phyloP scores from a whole-genome alignment of 2,797 vertebrate genomes.

The Acrossocheilus wenchowensis region DNA sequence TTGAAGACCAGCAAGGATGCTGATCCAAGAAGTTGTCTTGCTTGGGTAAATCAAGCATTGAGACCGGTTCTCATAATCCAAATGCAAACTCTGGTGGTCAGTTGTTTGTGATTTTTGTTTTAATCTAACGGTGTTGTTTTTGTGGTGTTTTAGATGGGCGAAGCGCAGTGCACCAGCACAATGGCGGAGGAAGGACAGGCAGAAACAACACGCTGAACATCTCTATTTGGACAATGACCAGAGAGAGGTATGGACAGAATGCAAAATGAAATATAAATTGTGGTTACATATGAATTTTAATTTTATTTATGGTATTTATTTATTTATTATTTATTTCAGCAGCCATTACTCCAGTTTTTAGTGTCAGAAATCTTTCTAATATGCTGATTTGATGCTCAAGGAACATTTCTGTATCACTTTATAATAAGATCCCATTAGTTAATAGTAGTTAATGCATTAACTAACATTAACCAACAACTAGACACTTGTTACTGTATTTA shows the following conservation, averaged over 20 bases:
- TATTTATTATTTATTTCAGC: neutral
- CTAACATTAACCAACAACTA: too few species aligned
- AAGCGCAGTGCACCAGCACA: slow-evolving; percentile 98
- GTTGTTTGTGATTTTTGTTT: neutral
- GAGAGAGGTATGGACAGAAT: slow-evolving; percentile 86
- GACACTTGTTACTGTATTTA: too few species aligned
- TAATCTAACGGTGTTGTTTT: neutral
- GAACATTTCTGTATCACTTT: too few species aligned
- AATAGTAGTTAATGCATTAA: too few species aligned
- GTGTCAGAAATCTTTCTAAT: too few species aligned
- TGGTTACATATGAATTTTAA: neutral
- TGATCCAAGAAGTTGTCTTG: neutral
- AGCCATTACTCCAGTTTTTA: too few species aligned
- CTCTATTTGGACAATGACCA: slow-evolving; percentile 97
- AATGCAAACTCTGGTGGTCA: neutral
- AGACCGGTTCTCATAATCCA: neutral
- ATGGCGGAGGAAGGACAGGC: slow-evolving; percentile 94
- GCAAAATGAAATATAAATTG: neutral
- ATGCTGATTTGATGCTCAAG: too few species aligned
- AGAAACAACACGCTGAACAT: slow-evolving; percentile 97
- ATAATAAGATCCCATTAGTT: too few species aligned
- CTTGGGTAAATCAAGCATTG: neutral
- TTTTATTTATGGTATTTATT: neutral
- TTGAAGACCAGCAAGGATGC: neutral
- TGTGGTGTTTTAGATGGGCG: slow-evolving; percentile 84